Base-by-base conservation (phyloP, 2,888 invertebrate species). In the Heliconius ismenius region DNA sequence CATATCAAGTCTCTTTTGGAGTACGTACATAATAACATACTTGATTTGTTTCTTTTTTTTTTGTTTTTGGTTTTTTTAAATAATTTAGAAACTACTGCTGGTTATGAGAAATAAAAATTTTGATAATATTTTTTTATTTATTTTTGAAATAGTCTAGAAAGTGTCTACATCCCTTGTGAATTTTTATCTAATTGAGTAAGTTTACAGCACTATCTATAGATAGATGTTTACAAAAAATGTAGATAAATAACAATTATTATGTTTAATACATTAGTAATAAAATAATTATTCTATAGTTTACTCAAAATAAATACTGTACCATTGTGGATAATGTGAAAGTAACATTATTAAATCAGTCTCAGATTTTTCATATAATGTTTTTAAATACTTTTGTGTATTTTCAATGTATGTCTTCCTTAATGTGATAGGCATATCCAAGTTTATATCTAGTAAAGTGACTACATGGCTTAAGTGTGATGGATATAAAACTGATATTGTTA, bases 311-410 rank as follows among this genome's bases (percentile, higher is more conserved):
- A 90, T 80, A 83, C 89, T 85, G 84, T 92, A 91, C 93, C 93
- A 93, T 32, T 87, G 83, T 43, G 90, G 90, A 81, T 87, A 93
- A 83, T 94, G 93, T n/a, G 90, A 88, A 26, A 94, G 77, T 43
- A 93, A 79, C 86, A 93, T 83, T 39, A 91, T 86, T 24, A 92
- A 84, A 79, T 92, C 89, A 85, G 83, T 85, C 80, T 88, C 85
- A 21, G 85, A 87, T 58, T 84, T 73, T n/a, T 77, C 68, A 77
- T 87, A 83, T 26, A 92, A 68, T 15, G 79, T 77, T 0, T 83
- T 83, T 49, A 94, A 83, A 79, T 87, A 83, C 43, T 82, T 80
- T 6, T 87, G 4, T 28, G 87, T 82, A 24, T 82, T 80, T 68
- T 84, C 60, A 9, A 86, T 78, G 83, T 90, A 92, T 15, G 73